Conservation (phyloP, 1,140 invertebrate genomes). For the Lepeophtheirus salmonis region DNA sequence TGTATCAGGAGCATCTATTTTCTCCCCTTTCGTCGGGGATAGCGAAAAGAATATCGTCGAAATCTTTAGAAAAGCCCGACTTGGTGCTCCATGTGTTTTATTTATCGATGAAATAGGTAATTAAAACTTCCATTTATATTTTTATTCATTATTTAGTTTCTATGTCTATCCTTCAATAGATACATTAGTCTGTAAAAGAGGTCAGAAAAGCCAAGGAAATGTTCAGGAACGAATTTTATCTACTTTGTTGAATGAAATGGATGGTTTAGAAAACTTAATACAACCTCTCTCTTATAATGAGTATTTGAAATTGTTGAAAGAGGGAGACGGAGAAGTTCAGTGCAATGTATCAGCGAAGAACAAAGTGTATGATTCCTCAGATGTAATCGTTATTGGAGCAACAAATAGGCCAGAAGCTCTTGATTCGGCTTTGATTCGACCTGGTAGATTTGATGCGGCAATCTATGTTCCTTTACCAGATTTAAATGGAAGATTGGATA, state of each 20-base stretch:
- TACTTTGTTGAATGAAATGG: conserved; percentile 45
- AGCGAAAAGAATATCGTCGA: conserved; percentile 39
- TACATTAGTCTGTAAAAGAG: conserved; percentile 37
- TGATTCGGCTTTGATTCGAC: conserved; percentile 33
- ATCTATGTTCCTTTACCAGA: conserved; percentile 35
- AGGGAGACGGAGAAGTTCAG: background rate
- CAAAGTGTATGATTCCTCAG: background rate
- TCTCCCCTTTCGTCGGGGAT: conserved; percentile 44
- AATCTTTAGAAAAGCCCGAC: conserved; percentile 43
- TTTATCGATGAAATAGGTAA: conserved; percentile 55
- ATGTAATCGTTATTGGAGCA: conserved; percentile 34
- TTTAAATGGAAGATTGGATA: conserved; percentile 19
- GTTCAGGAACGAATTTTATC: conserved; percentile 43
- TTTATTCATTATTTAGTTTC: conserved; percentile 21
- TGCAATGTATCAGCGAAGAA: background rate
- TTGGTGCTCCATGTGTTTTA: conserved; percentile 43
- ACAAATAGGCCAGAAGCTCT: conserved; percentile 36
- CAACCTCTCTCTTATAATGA: background rate
- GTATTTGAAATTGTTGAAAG: too few relatives aligned
- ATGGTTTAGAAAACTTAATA: conserved; percentile 34
- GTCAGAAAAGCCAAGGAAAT: conserved; percentile 28
- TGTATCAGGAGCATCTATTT: conserved; percentile 41
- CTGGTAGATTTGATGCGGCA: conserved; percentile 32
- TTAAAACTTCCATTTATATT: conserved; percentile 1
- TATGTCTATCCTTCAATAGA: too few relatives aligned